Evolutionary conservation across 2,113 vertebrate species (phyloP), one percentile per base, ranked within the genome.

Genomic region (Blennius ocellaris): DNA sequence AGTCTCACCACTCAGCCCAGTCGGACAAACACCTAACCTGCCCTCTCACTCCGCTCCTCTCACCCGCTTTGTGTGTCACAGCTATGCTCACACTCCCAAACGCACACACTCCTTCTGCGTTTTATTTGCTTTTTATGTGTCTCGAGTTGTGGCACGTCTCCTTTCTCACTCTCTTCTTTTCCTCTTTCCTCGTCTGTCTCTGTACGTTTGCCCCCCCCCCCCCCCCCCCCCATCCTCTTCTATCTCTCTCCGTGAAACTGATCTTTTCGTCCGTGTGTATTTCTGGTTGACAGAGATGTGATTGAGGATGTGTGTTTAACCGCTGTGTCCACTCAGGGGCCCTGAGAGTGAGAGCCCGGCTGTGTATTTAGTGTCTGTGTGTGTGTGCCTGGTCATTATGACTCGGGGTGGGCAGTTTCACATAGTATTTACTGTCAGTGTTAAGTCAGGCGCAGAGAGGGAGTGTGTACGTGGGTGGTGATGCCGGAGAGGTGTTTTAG

Each of bases 291-390:
- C 92, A 90, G 90, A 88, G 81, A 85, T 69, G 73, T 93, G 92
- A 93, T 92, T 93, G 89, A 92, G 86, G 76, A 87, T 93, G 91
- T 93, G 88, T 93, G 91, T 90, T 93, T 92, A 92, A 91, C 87
- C 82, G 73, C 88, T 84, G 83, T 86, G 91, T 90, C 89, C 82
- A 91, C 90, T 44, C 56, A 89, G 86, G 84, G 86, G 82, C 89
- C 85, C 87, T 81, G 73, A 88, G 81, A 90, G 87, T 79, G 83
- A 7, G 7, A 76, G 68, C 50, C 78, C 6, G 9, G 51, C 58
- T 87, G 78, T 85, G 86, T 89, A 62, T 80, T 84, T 76, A 76
- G 70, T 47, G 61, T 70, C 73, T 67, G 38, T 81, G 68, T 71
- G 75, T 65, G 60, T 72, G 45, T 17, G 54, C 16, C 38, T 77